These are phyloP conservation scores for Lasius platythorax DNA, from an alignment of 2,888 invertebrate species.

Conservation along the genomic window DNA sequence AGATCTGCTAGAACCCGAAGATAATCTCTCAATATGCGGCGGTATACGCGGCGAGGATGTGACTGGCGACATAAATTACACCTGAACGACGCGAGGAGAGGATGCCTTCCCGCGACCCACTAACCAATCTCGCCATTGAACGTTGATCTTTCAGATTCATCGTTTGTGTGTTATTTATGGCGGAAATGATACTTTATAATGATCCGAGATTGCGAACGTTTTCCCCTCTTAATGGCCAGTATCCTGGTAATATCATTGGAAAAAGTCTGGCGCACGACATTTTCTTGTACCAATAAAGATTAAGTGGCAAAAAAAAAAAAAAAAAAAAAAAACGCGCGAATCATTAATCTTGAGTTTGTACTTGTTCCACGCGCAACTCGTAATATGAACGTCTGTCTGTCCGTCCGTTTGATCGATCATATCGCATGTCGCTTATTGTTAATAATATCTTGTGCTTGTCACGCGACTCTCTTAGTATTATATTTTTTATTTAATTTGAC, in stretches of 20 bases:
- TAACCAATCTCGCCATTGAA: conserved; percentile 30
- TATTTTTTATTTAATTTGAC: conserved; percentile 35
- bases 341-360: conserved; percentile 40
- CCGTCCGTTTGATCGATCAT: not conserved
- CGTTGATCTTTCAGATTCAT: conserved; percentile 44
- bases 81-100: conserved; percentile 24
- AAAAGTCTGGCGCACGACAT: conserved; percentile 21
- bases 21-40: conserved; percentile 55
- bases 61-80: conserved; percentile 40
- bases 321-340: not conserved
- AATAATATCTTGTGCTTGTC: conserved; percentile 28
- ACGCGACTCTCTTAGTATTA: conserved; percentile 21
- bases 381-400: not conserved
- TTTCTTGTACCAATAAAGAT: conserved; percentile 50
- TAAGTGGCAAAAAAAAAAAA: conserved; percentile 15
- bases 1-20: conserved; percentile 43
- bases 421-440: conserved; percentile 2
- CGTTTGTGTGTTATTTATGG: conserved; percentile 39
- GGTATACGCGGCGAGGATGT: not conserved
- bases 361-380: not conserved
- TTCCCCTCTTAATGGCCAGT: conserved; percentile 21
- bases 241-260: not conserved
- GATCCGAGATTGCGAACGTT: conserved; percentile 39
- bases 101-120: conserved; percentile 45
- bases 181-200: conserved; percentile 35